Percentiles rank a stretch among this genome's conserved stretches.
These are phyloP conservation scores for Gulo gulo DNA, from an alignment of 2,113 vertebrate genomes.

Conservation along the genomic window DNA sequence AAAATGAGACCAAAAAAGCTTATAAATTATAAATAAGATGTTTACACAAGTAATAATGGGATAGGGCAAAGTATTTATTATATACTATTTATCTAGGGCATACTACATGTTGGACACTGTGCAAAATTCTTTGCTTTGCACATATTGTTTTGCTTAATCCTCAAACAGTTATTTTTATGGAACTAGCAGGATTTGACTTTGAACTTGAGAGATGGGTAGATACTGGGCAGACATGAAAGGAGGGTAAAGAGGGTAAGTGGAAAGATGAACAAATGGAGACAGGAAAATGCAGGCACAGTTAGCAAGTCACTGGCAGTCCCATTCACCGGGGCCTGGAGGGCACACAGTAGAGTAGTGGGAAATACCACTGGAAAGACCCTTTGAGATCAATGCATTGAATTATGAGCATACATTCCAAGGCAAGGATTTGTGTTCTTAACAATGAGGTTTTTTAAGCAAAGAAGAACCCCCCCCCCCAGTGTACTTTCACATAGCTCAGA, in stretches of 20 bases:
- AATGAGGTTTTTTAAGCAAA: background rate
- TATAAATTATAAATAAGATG: background rate
- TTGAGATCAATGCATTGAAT: background rate
- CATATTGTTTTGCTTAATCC: background rate
- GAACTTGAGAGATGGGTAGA: background rate
- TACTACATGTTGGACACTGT: background rate
- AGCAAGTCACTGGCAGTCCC: background rate
- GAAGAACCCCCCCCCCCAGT: background rate
- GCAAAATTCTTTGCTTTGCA: background rate
- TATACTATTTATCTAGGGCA: background rate
- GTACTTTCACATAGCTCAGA: background rate
- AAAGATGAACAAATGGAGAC: background rate
- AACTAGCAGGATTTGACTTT: background rate
- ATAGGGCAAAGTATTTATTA: background rate
- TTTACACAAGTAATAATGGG: background rate
- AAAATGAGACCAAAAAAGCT: background rate
- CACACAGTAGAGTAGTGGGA: background rate
- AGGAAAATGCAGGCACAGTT: background rate
- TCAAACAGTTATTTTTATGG: constrained; percentile 3
- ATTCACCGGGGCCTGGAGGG: background rate
- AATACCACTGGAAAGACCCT: background rate
- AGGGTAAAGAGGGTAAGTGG: background rate
- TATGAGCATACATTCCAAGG: background rate
- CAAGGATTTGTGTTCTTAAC: background rate
- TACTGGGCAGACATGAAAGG: background rate